Conservation (phyloP, 2,797 vertebrate species). For the Danio aesculapii region DNA sequence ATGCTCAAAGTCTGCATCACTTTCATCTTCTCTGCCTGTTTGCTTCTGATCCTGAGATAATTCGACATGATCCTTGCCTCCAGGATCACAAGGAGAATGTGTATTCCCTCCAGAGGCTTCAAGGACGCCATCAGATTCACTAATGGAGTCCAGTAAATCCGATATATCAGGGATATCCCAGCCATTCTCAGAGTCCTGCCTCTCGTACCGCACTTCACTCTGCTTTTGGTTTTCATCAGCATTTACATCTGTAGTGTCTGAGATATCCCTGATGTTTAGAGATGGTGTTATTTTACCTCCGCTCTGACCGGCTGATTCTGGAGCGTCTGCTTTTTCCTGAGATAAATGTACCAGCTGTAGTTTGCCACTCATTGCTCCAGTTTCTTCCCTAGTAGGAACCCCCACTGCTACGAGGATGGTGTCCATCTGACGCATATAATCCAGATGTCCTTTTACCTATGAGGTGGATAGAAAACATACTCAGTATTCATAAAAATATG, state of each 20-base stretch:
- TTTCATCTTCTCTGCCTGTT: conserved; percentile 34
- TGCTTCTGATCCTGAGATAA: conserved; percentile 34
- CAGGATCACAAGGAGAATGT: conserved; percentile 20
- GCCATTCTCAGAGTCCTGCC: conserved; percentile 63
- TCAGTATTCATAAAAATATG: conserved; percentile 15
- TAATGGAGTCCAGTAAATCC: conserved; percentile 76
- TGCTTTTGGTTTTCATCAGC: conserved; percentile 32
- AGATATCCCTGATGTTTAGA: not conserved
- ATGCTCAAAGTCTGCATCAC: conserved; percentile 52
- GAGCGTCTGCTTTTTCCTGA: conserved; percentile 49
- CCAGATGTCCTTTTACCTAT: conserved; percentile 95
- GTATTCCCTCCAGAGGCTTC: conserved; percentile 31
- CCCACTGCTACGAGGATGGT: conserved; percentile 91
- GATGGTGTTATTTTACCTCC: conserved; percentile 27
- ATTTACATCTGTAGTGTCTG: conserved; percentile 9
- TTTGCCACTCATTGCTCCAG: conserved; percentile 61
- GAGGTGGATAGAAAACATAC: conserved; percentile 38
- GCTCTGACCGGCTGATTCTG: conserved; percentile 39
- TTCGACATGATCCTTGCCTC: not conserved
- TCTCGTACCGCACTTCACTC: conserved; percentile 4
- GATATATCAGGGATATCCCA: conserved; percentile 85
- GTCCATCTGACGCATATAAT: conserved; percentile 98
- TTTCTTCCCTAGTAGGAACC: conserved; percentile 84
- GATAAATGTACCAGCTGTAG: conserved; percentile 51
- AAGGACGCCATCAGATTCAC: conserved; percentile 60